Percentiles rank a stretch among this genome's conserved stretches.
These are phyloP conservation scores for Arbacia lixula DNA, from an alignment of 53 echinoderm and acorn worm genomes.

Conservation along the genomic window DNA sequence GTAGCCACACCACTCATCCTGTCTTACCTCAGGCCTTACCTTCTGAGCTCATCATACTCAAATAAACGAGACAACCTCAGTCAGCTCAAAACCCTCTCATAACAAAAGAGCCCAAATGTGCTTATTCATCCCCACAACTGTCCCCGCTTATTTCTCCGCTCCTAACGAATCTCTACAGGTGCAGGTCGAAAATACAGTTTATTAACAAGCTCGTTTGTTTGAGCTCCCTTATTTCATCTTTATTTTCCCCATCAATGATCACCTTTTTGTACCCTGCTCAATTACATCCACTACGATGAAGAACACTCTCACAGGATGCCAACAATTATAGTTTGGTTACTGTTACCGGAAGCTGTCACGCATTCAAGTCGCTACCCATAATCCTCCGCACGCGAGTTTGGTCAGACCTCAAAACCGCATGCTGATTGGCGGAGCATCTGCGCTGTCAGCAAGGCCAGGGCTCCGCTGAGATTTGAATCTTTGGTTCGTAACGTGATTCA, in stretches of 20 bases:
- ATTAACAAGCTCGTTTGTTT: slow-evolving; percentile 29
- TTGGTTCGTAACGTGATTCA: no score
- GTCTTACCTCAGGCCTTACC: no score
- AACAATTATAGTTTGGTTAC: slow-evolving; percentile 23
- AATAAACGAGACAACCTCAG: no score
- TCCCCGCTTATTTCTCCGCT: no score
- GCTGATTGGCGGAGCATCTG: slow-evolving; percentile 38
- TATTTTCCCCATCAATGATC: neutral
- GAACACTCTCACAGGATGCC: slow-evolving; percentile 23
- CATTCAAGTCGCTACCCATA: slow-evolving; percentile 39
- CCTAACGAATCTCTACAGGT: slow-evolving; percentile 19
- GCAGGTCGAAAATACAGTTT: slow-evolving; percentile 3
- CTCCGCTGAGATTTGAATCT: no score
- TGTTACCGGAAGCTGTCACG: slow-evolving; percentile 48
- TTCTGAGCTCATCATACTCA: no score
- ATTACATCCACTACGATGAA: slow-evolving; percentile 41
- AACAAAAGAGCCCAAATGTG: no score
- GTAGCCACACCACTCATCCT: no score
- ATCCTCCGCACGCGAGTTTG: slow-evolving; percentile 47
- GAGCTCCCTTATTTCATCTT: neutral
- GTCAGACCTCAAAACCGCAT: slow-evolving; percentile 47
- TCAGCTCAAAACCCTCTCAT: no score
- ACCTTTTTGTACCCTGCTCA: slow-evolving; percentile 41
- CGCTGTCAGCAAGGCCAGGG: slow-evolving; percentile 24
- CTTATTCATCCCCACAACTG: no score